A percentile compares a stretch with the other conserved stretches of the same genome.
Conservation (phyloP, 92 coral and sea anemone species). For the Ricordea florida region DNA sequence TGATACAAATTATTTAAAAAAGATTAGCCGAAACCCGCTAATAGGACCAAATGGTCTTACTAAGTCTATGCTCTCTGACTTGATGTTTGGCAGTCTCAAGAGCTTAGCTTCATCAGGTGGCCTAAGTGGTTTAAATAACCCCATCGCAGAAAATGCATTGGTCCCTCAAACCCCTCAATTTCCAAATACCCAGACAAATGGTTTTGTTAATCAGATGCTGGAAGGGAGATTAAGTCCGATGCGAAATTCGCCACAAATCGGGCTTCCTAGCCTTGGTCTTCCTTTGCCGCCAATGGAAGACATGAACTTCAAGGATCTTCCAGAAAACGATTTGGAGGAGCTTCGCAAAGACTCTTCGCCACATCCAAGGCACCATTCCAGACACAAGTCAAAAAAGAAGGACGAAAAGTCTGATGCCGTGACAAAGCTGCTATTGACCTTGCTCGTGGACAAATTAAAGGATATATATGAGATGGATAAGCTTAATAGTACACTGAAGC, state of each 20-base stretch:
- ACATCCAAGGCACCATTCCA: conserved; percentile 33
- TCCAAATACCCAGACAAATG: conserved; percentile 1
- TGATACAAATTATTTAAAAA: conserved; percentile 26
- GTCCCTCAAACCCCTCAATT: neutral
- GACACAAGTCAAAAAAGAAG: conserved; percentile 25
- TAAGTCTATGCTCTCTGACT: conserved; percentile 59
- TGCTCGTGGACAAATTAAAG: conserved; percentile 84
- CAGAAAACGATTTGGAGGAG: neutral
- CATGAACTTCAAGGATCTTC: conserved; percentile 7
- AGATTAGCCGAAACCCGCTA: conserved; percentile 67
- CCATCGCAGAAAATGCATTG: conserved; percentile 6
- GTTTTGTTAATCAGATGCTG: neutral
- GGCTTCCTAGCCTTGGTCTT: conserved; percentile 7
- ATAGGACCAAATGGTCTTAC: conserved; percentile 84
- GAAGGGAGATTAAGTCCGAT: neutral
- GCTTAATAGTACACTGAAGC: conserved; percentile 38
- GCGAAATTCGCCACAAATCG: neutral
- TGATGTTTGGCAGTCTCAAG: conserved; percentile 85
- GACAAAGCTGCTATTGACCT: conserved; percentile 65
- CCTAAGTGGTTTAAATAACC: conserved; percentile 5
- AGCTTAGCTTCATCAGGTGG: conserved; percentile 48
- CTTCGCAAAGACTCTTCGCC: neutral
- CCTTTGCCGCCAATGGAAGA: conserved; percentile 21
- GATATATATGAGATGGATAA: conserved; percentile 86
- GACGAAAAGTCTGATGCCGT: conserved; percentile 23